Evolutionary conservation across 2,113 vertebrate genomes (phyloP), one percentile per base, ranked within the genome.

Genomic region (Phrynosoma platyrhinos): DNA sequence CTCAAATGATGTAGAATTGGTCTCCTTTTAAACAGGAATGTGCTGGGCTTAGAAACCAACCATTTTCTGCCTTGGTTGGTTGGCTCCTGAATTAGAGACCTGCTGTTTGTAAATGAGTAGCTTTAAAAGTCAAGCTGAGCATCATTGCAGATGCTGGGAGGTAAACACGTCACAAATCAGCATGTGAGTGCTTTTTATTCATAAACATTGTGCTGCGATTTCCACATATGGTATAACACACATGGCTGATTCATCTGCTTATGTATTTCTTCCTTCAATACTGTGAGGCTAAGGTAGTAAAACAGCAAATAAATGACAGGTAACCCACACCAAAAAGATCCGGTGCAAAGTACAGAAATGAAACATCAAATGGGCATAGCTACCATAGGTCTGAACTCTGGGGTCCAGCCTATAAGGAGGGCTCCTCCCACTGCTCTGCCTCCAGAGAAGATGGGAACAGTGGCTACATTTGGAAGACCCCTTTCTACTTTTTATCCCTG

Each of bases 51-150:
- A 88, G 87, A 81, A 90, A 90, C 86, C 90, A 92, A 89, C 91
- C 91, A 90, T 72, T 68, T 82, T 84, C 89, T 91, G 91, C 80
- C 88, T 62, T 62, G 14, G 18, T 83, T 76, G 92, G 90, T 79
- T 91, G 87, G 86, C 89, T 92, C 8, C 78, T 81, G 90, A 95
- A 94, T 95, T 95, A 95, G 91, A 94, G 93, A 84, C 90, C 86
- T 53, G 83, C 40, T 71, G 66, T 91, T 86, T 93, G 91, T 88
- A 94, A 95, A 95, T 93, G 47, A 95, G 84, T 40, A 85, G 87
- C 89, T 94, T 92, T 62, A 87, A 89, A 87, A 91, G 91, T 5
- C 36, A 90, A 89, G 77, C 83, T 90, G 85, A 55, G 47, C 90
- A 89, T 71, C 77, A 0, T 87, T 91, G 84, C 90, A 92, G 91